These are phyloP conservation scores for Lottia scabra DNA, from an alignment of 2,888 invertebrate genomes.

Conservation along the genomic window DNA sequence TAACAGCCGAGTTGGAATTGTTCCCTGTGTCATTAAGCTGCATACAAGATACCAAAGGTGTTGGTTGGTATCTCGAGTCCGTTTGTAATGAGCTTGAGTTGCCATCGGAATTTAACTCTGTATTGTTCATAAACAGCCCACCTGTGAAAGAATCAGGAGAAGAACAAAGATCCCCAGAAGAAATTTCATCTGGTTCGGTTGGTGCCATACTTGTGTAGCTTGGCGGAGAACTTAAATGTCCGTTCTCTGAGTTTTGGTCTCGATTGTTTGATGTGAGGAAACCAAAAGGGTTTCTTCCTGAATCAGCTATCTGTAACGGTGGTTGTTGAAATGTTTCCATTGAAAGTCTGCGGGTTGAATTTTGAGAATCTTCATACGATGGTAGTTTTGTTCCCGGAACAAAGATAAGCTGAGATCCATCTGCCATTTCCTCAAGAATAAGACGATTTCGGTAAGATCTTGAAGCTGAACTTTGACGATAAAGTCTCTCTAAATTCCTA, in stretches of 20 bases:
- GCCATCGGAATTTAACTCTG: too few species aligned
- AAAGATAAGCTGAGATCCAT: background rate
- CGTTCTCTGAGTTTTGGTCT: background rate
- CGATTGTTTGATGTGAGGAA: background rate
- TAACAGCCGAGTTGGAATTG: too few species aligned
- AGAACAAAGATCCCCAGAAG: background rate
- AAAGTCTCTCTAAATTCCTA: background rate
- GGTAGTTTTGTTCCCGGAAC: background rate
- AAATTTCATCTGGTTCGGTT: background rate
- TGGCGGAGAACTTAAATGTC: background rate
- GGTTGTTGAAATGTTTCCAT: background rate
- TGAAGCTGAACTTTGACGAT: background rate
- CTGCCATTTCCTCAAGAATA: background rate
- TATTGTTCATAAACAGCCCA: too few species aligned
- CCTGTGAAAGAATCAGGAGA: too few species aligned
- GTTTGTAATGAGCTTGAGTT: too few species aligned
- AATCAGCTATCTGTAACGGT: too few species aligned
- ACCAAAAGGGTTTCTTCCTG: background rate
- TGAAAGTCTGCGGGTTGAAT: background rate
- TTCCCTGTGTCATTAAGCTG: too few species aligned
- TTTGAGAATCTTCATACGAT: background rate
- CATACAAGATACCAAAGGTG: too few species aligned
- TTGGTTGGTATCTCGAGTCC: too few species aligned
- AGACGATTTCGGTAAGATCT: background rate
- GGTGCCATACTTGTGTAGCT: background rate